Conservation (phyloP, 2,888 invertebrate genomes). For the Tortrix viridana region DNA sequence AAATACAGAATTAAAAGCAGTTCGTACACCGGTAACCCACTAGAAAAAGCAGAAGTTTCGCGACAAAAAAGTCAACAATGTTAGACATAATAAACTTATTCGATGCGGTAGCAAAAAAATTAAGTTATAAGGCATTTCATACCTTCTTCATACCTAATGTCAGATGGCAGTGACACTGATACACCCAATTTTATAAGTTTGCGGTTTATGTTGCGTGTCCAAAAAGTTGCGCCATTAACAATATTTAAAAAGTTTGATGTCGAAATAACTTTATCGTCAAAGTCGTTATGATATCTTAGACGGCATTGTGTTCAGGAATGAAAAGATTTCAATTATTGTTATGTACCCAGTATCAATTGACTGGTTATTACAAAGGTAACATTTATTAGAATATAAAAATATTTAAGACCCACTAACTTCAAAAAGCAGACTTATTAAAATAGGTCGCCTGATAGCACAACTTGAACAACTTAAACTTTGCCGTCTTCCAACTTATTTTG, state of each 20-base stretch:
- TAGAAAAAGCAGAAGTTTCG: no score
- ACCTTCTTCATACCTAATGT: not conserved
- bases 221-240: slow-evolving; percentile 12
- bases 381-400: no score
- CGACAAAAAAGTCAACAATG: not conserved
- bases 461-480: no score
- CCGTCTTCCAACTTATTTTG: no score
- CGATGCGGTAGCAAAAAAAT: not conserved
- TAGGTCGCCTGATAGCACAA: no score
- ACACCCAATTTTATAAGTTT: not conserved
- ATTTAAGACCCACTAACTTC: no score
- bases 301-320: not conserved
- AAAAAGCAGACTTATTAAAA: no score
- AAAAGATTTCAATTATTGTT: not conserved
- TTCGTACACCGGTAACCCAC: no score
- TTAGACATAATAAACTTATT: not conserved
- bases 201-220: not conserved
- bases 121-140: not conserved
- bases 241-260: slow-evolving; percentile 10
- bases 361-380: no score
- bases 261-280: not conserved
- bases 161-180: not conserved
- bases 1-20: no score
- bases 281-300: not conserved
- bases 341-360: no score